Evolutionary conservation across 2,888 invertebrate genomes (phyloP), one percentile per base, ranked within the genome.

Genomic region (Pocota personata): DNA sequence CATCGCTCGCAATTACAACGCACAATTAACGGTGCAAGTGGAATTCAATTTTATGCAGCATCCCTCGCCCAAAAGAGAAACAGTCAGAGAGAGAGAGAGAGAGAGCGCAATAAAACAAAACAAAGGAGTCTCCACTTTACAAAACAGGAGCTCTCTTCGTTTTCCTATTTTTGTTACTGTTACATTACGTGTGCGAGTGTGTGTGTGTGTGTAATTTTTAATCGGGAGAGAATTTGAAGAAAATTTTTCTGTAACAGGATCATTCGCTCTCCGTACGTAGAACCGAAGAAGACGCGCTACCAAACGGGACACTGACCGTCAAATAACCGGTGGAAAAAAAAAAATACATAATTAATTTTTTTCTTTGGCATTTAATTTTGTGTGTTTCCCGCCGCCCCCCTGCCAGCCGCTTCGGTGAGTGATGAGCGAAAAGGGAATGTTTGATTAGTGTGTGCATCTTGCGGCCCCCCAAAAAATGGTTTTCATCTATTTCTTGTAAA

Each of bases 261-360:
- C 86, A 86, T 86, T 86, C 86, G 80, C 82, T 82, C 76, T 82
- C 72, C 67, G 82, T 58, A 72, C 80, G 76, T 77, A 50, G 76
- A 72, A 71, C 50, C 57, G 71, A 72, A 57, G 57, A 60, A 67
- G 72, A 67, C 86, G 86, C 60, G 75, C 66, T 80, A 37, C 40
- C 46, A 37, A 62, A 76, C 86, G 86, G 84, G 66, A 86, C 73
- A 82, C 82, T 86, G 55, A 77, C 76, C 82, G 86, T 86, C 71
- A 80, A 76, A 46, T 52, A 60, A 86, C 86, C 86, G 86, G 86
- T 76, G 60, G 35, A 82, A 58, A 52, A 62, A 24, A n/a, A 69
- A 14, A 46, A 21, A 71, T 0, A 73, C 24, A 60, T 27, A 35
- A 46, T 43, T 16, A 57, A 12, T 77, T 43, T 21, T 76, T 35